Evolutionary conservation across 1,140 invertebrate genomes (phyloP).

Genomic region (Trichoplusia ni): DNA sequence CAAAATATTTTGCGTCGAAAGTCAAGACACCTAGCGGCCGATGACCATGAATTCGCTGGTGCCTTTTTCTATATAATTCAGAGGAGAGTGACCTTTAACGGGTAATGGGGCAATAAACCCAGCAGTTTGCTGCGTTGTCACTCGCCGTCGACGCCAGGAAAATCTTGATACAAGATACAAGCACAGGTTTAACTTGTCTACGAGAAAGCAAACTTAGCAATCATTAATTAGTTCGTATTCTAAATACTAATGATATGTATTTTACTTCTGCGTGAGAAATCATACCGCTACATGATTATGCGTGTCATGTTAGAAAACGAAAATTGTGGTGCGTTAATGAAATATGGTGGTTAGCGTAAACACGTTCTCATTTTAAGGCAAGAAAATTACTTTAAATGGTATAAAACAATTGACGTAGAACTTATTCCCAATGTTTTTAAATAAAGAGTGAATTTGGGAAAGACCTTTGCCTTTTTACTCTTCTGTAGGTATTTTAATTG

Average conservation of each 20-base stretch:
- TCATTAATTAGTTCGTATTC: constrained; percentile 9
- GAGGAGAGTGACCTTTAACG: constrained; percentile 19
- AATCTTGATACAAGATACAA: constrained; percentile 9
- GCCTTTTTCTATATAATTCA: constrained; percentile 15
- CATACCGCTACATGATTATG: background rate
- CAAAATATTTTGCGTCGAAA: too few species aligned
- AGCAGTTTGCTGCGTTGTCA: constrained; percentile 23
- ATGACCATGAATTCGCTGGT: constrained; percentile 10
- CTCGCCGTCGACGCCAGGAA: constrained; percentile 14
- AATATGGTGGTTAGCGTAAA: background rate
- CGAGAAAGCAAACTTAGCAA: constrained; percentile 1
- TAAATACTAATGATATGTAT: background rate
- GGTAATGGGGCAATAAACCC: constrained; percentile 26
- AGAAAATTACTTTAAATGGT: background rate
- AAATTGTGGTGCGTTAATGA: background rate
- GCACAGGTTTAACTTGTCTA: constrained; percentile 9
- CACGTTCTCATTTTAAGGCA: background rate
- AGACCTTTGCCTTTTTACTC: background rate
- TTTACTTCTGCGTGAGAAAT: constrained; percentile 13
- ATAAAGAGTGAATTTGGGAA: too few species aligned
- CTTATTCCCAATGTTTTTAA: background rate
- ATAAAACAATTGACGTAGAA: constrained; percentile 10
- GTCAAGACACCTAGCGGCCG: background rate
- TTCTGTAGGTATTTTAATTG: too few species aligned
- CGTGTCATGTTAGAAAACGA: constrained; percentile 11